Evolutionary conservation across 2,113 vertebrate genomes (phyloP).

Genomic region (Casuarius casuarius): DNA sequence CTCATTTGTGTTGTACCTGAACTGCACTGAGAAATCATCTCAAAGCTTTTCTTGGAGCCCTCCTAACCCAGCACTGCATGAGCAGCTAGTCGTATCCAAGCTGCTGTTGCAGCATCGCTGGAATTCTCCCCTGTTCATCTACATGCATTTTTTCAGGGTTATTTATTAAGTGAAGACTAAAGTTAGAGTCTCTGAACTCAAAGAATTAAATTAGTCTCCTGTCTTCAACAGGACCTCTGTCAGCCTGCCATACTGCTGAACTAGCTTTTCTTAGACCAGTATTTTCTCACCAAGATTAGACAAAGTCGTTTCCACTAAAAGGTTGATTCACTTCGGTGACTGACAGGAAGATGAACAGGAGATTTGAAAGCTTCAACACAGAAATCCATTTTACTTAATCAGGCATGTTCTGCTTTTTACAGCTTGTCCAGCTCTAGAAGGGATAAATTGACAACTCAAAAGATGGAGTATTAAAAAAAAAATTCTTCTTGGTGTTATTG

Average conservation of each 20-base stretch:
- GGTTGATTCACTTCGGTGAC: not conserved
- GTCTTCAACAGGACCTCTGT: not conserved
- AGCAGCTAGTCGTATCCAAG: not conserved
- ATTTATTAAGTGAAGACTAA: not conserved
- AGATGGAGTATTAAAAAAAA: not conserved
- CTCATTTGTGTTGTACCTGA: not conserved
- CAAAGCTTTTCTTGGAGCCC: not conserved
- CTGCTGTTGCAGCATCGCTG: not conserved
- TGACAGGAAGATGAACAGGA: constrained; percentile 1
- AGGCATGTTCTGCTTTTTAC: not conserved
- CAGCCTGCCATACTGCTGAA: not conserved
- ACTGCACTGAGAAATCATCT: not conserved
- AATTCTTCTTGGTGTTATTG: not conserved
- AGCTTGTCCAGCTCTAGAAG: not conserved
- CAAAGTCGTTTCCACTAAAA: not conserved
- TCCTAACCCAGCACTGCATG: not conserved
- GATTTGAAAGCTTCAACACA: not conserved
- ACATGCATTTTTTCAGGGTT: not conserved
- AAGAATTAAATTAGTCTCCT: not conserved
- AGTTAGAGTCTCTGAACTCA: not conserved
- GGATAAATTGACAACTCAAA: not conserved
- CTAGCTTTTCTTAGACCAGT: not conserved
- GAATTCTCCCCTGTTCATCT: not conserved
- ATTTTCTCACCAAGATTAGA: not conserved
- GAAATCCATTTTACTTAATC: constrained; percentile 1